Base-by-base conservation (phyloP, 1,140 invertebrate species). In the Notospermus geniculatus region DNA sequence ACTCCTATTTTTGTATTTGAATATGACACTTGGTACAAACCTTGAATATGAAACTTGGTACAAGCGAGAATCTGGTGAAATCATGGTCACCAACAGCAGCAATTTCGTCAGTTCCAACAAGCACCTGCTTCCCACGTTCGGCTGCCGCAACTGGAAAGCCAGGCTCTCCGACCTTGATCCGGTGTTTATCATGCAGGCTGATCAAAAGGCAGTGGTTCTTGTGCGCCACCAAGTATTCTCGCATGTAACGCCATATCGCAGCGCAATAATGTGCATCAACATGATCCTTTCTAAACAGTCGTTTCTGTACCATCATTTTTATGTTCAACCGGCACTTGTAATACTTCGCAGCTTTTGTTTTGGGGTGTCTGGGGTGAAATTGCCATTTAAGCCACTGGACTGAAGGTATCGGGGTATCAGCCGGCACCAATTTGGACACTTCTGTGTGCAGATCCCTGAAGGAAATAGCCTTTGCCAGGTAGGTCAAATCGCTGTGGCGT, bases 121-220 rank as follows among this genome's bases (percentile, higher is more conserved):
- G n/a, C n/a, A n/a, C n/a, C n/a, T n/a, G n/a, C n/a, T n/a, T n/a
- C n/a, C n/a, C n/a, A n/a, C n/a, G n/a, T n/a, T n/a, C n/a, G n/a
- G n/a, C n/a, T n/a, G n/a, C n/a, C n/a, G n/a, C n/a, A n/a, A n/a
- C n/a, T n/a, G n/a, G n/a, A n/a, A n/a, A n/a, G n/a, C n/a, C n/a
- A n/a, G n/a, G n/a, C n/a, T n/a, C n/a, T n/a, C n/a, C n/a, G n/a
- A n/a, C n/a, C n/a, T n/a, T n/a, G n/a, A n/a, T n/a, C 41, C 65
- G 67, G 1, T 59, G 15, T 28, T 65, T 67, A 27, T 69, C 65
- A 65, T 69, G 65, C 46, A 65, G n/a, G 36, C 65, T 65, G 28
- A 67, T 39, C 2, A 69, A 29, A 15, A 7, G 52, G 2, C 15
- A 5, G 1, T 52, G 0, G 2, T 65, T 59, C 30, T 39, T 43